Evolutionary conservation across 2,888 invertebrate genomes (phyloP).

Genomic region (Torymus auratus): DNA sequence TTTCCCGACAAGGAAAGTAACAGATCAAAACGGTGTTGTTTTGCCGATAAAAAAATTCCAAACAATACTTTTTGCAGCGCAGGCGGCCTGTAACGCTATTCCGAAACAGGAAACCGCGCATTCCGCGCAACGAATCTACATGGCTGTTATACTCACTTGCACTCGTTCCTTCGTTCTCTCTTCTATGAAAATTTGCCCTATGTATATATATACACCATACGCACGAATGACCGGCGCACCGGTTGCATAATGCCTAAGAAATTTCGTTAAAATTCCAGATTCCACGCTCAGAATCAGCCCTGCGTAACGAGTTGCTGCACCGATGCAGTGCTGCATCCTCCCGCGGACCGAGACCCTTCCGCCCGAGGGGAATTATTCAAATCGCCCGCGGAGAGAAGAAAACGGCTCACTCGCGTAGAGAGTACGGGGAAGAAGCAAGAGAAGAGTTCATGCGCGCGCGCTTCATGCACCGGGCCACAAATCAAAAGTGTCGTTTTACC

Average conservation of each 20-base stretch:
- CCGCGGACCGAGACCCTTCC: constrained; percentile 24
- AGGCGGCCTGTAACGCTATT: constrained; percentile 32
- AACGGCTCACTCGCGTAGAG: constrained; percentile 24
- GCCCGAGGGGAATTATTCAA: constrained; percentile 47
- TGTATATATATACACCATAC: background rate
- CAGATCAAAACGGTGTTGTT: too few species aligned
- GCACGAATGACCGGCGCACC: constrained; percentile 27
- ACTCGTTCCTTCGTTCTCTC: constrained; percentile 20
- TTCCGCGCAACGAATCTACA: constrained; percentile 28
- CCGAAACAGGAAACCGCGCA: constrained; percentile 40
- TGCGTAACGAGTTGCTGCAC: constrained; percentile 50
- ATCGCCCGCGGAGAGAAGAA: constrained; percentile 46
- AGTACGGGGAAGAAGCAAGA: background rate
- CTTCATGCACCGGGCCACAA: constrained; percentile 30
- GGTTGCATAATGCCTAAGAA: constrained; percentile 47
- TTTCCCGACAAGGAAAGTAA: too few species aligned
- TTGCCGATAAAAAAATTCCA: too few species aligned
- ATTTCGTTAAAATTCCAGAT: constrained; percentile 56
- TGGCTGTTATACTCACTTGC: constrained; percentile 46
- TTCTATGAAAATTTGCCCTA: constrained; percentile 28
- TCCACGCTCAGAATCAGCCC: constrained; percentile 50
- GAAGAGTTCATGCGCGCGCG: constrained; percentile 2
- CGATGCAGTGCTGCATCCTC: constrained; percentile 3
- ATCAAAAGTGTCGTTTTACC: constrained; percentile 55
- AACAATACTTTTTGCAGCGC: background rate